Conservation (phyloP, 2,797 vertebrate species). For the Mus spretus region DNA sequence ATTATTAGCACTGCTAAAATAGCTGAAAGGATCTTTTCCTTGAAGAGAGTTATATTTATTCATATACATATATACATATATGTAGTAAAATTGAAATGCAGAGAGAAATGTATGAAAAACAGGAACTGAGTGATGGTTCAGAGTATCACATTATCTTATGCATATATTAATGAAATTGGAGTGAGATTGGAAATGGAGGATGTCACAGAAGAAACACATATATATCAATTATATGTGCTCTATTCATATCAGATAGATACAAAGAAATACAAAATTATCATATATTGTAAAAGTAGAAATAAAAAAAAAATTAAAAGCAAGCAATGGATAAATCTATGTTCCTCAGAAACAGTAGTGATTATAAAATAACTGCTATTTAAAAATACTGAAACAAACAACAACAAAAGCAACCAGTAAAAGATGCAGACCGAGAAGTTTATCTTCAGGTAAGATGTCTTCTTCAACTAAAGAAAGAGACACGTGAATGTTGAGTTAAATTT, state of each 20-base stretch:
- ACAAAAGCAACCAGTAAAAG: not conserved
- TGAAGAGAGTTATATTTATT: not conserved
- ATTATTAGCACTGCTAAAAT: not conserved
- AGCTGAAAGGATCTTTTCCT: slow-evolving; percentile 12
- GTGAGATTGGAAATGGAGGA: not conserved
- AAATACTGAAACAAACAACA: not conserved
- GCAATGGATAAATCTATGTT: not conserved
- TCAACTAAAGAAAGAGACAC: not conserved
- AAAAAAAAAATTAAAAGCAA: not conserved
- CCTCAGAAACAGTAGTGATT: not conserved
- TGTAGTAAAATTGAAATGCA: not conserved
- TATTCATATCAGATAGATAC: not conserved
- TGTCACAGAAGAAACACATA: not conserved
- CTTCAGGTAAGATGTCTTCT: not conserved
- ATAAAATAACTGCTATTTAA: not conserved
- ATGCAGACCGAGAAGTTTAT: not conserved
- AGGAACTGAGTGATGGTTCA: not conserved
- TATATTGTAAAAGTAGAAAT: not conserved
- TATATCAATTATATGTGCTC: not conserved
- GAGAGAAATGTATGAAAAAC: not conserved
- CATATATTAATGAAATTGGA: not conserved
- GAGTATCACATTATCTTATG: not conserved
- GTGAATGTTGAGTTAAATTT: not conserved
- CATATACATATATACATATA: not conserved
- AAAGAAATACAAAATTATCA: not conserved